Conservation (phyloP, 2,113 vertebrate species). For the Hypomesus transpacificus region DNA sequence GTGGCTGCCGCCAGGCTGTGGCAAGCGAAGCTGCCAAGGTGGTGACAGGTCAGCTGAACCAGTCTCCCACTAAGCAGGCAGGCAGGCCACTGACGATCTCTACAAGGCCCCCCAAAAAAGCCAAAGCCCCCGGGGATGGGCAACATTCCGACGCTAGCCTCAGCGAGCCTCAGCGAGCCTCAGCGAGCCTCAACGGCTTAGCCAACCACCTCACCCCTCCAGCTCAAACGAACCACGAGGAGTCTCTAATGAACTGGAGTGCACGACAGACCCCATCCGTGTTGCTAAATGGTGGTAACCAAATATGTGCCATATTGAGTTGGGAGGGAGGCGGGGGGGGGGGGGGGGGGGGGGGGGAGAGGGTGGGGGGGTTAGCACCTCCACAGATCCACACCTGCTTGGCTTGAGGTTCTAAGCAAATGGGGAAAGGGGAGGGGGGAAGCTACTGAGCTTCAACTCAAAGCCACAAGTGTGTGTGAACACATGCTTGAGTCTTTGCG, state of each 20-base stretch:
- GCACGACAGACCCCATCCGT: background rate
- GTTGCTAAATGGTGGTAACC: background rate
- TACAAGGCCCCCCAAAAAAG: background rate
- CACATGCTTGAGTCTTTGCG: background rate
- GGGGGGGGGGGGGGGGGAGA: too few species aligned
- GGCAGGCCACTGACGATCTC: background rate
- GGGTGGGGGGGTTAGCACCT: too few species aligned
- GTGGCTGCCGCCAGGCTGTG: constrained; percentile 11
- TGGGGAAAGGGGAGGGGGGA: background rate
- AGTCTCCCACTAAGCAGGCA: background rate
- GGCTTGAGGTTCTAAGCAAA: background rate
- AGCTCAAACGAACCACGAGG: too few species aligned
- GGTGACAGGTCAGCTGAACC: constrained; percentile 4
- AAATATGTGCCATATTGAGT: background rate
- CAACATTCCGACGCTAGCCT: constrained; percentile 13
- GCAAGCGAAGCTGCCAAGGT: background rate
- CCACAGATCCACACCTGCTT: too few species aligned
- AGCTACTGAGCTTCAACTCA: background rate
- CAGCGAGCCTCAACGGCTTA: background rate
- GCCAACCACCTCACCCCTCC: background rate
- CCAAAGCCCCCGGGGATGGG: background rate
- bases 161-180: background rate
- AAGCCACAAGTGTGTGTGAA: constrained; percentile 1
- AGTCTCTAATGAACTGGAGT: background rate
- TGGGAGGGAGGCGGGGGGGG: too few species aligned